Evolutionary conservation across 2,888 invertebrate species (phyloP).

Genomic region (Apocheima hispidaria): DNA sequence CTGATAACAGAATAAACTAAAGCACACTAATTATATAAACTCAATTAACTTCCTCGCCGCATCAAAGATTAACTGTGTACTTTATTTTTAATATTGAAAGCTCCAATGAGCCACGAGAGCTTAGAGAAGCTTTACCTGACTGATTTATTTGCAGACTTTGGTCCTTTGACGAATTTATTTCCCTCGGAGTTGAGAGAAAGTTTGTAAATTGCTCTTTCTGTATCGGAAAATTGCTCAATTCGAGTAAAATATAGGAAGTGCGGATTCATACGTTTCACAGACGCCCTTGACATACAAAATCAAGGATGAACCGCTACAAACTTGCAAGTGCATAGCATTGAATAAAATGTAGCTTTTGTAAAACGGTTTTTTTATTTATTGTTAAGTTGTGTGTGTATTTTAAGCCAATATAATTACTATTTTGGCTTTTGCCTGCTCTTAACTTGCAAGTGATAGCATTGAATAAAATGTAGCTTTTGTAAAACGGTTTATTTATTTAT

Average conservation of each 20-base stretch:
- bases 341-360: no score
- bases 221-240: conserved; percentile 23
- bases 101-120: conserved; percentile 37
- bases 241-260: conserved; percentile 10
- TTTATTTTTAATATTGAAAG: conserved; percentile 24
- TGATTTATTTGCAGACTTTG: conserved; percentile 42
- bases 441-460: no score
- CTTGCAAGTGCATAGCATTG: not conserved
- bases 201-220: conserved; percentile 40
- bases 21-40: no score
- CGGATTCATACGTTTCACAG: not conserved
- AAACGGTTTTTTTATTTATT: no score
- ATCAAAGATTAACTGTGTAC: conserved; percentile 17
- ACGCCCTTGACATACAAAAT: conserved; percentile 7
- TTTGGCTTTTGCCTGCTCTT: no score
- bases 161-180: conserved; percentile 42
- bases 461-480: no score
- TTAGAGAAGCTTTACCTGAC: conserved; percentile 28
- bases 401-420: no score
- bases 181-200: conserved; percentile 32
- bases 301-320: not conserved
- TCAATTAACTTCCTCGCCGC: conserved; percentile 4
- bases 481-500: no score
- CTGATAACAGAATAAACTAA: no score
- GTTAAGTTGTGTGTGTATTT: no score